Evolutionary conservation across 1,140 invertebrate genomes (phyloP), one percentile per base, ranked within the genome.

Genomic region (Elymnias hypermnestra): DNA sequence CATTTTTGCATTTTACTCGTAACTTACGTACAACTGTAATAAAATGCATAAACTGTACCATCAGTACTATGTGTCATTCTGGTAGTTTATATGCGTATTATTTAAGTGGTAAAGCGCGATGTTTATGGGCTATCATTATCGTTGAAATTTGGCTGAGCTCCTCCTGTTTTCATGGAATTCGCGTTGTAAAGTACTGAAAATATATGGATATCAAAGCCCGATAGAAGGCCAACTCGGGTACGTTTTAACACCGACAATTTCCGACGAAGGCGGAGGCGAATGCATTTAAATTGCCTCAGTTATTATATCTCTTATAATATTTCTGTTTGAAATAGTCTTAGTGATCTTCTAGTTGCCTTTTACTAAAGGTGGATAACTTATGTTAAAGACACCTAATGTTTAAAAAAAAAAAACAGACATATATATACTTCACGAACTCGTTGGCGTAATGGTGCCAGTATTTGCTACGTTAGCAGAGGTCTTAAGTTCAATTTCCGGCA

Each of bases 231-330:
- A 54, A 54, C 36, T 51, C 28, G 41, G 40, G 41, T 7, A 37
- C 29, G 28, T 17, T 47, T 42, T 56, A 57, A 59, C 37, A 47
- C 39, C 28, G 33, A 42, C 53, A 57, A 58, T 60, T 65, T 57
- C 55, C 56, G 58, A 52, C 29, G 3, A 4, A 57, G 53, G 14
- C 29, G 40, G 33, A 40, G 36, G 53, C 45, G 47, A 63, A 64
- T 70, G 60, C 60, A 70, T 67, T 70, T 70, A 66, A 64, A 63
- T 66, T 51, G 53, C 35, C 25, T 43, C 44, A 37, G 52, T 57
- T 64, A 61, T 62, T 44, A 53, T 51, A 43, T 31, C 39, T 49
- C 33, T 44, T 18, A 19, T 26, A 28, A 13, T 29, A 21, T 37
- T 29, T 46, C 22, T 55, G 43, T 39, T 49, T 44, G 9, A 40